Evolutionary conservation across 2,113 vertebrate genomes (phyloP), one percentile per base, ranked within the genome.

Genomic region (Hucho hucho): DNA sequence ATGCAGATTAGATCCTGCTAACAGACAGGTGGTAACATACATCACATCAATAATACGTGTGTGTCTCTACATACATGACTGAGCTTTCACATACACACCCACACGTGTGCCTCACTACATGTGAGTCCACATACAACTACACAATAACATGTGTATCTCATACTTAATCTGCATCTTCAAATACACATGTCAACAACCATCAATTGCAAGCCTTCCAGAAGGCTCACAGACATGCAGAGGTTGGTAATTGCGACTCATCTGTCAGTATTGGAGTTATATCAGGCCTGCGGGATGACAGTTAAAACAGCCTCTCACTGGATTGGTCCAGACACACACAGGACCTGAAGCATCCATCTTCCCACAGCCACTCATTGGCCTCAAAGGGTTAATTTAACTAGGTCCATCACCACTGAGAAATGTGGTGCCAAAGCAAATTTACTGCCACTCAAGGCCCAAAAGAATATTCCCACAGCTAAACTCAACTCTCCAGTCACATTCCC

Each of bases 1-100:
- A 79, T 79, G 76, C 25, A 75, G 63, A 87, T 75, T 67, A 75
- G 6, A 64, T 79, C 78, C 18, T 83, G 75, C 29, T 59, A 58
- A 64, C 69, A 49, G 47, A 46, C 80, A 83, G 72, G 75, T 84
- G 78, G 80, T 76, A 72, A 73, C 43, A 61, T 67, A 70, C 66
- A 68, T 74, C 70, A 72, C 72, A 28, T 65, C 64, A 65, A 65
- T 53, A 14, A 14, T 16, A 53, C 16, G 16, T 53, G 16, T 18
- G 37, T 43, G 37, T 43, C 37, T 18, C 16, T 18, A 53, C 12
- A 18, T 1, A 5, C 49, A 53, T 18, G 16, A 43, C 37, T 43
- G 37, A 53, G 14, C 16, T 53, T 61, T 22, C 58, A 61, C 20
- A 59, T 14, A 59, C 58, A n/a, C 58, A 56, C 53, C 13, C 53